phyloP scores from a whole-genome alignment of 2,888 invertebrate genomes.

The Panorpa germanica region DNA sequence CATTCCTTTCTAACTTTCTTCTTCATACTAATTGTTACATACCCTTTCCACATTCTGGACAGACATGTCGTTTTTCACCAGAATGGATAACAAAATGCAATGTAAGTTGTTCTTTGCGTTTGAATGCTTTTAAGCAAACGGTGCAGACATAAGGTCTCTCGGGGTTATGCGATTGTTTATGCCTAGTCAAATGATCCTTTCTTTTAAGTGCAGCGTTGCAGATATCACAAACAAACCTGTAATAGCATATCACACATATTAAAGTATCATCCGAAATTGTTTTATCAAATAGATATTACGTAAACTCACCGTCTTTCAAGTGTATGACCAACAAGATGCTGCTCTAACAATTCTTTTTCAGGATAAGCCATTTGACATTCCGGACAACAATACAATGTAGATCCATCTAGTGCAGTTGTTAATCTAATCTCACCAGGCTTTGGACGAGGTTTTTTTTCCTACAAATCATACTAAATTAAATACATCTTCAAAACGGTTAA shows the following conservation, averaged over 20 bases:
- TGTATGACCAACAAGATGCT: constrained; percentile 69
- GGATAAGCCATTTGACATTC: constrained; percentile 82
- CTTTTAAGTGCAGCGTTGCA: constrained; percentile 76
- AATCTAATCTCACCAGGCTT: constrained; percentile 69
- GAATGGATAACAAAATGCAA: constrained; percentile 80
- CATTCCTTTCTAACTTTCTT: constrained; percentile 5
- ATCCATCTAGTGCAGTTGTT: constrained; percentile 63
- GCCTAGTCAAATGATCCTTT: constrained; percentile 71
- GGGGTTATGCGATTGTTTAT: constrained; percentile 77
- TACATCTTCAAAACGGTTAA: too few relatives aligned
- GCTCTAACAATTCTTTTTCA: constrained; percentile 62
- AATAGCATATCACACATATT: constrained; percentile 3
- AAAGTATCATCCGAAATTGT: not conserved
- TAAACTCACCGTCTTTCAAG: constrained; percentile 36
- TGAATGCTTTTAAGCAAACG: constrained; percentile 72
- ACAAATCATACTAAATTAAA: constrained; percentile 6
- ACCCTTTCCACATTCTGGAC: constrained; percentile 72
- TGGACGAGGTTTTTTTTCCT: constrained; percentile 60
- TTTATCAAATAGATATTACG: constrained; percentile 1
- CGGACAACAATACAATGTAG: constrained; percentile 69
- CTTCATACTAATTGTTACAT: constrained; percentile 12
- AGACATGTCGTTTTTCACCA: constrained; percentile 70
- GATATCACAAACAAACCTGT: constrained; percentile 68
- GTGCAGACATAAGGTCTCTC: constrained; percentile 75
- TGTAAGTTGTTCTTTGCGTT: constrained; percentile 74